Conservation (phyloP, 2,888 invertebrate genomes). For the Cheilosia urbana region DNA sequence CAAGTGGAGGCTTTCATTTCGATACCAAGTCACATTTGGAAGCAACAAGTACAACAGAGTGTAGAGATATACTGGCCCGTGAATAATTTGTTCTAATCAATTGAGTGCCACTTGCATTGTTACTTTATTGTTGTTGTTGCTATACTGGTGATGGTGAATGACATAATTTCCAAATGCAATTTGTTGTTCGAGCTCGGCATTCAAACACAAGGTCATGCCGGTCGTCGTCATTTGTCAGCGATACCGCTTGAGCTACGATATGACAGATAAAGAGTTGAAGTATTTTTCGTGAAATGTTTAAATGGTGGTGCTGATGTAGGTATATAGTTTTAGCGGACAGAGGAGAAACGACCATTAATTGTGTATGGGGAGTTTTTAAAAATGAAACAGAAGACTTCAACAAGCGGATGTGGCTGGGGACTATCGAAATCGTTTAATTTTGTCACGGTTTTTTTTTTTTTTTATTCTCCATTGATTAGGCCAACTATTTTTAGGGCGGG, state of each 20-base stretch:
- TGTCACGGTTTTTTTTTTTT: background rate
- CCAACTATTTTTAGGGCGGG: conserved; percentile 2
- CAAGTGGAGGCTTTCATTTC: conserved; percentile 57
- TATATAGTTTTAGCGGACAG: background rate
- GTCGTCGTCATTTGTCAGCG: conserved; percentile 12
- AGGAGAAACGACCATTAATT: background rate
- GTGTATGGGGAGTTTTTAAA: conserved; percentile 10
- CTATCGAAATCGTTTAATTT: conserved; percentile 27
- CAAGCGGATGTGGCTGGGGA: conserved; percentile 26
- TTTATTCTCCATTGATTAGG: conserved; percentile 15
- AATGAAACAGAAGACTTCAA: background rate
- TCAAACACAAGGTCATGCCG: conserved; percentile 60
- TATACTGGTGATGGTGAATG: conserved; percentile 46
- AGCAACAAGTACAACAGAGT: conserved; percentile 7
- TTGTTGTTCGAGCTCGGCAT: conserved; percentile 43
- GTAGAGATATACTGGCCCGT: conserved; percentile 24
- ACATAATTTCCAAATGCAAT: conserved; percentile 71
- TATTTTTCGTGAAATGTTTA: conserved; percentile 16
- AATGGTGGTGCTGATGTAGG: conserved; percentile 18
- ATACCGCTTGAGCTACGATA: conserved; percentile 13
- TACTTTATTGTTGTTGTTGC: conserved; percentile 6
- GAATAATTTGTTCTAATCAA: conserved; percentile 70
- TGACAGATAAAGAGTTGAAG: conserved; percentile 52
- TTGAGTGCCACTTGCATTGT: conserved; percentile 58
- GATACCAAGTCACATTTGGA: conserved; percentile 19